phyloP scores from a whole-genome alignment of 1,140 invertebrate species.

The Rhopalosiphum maidis region DNA sequence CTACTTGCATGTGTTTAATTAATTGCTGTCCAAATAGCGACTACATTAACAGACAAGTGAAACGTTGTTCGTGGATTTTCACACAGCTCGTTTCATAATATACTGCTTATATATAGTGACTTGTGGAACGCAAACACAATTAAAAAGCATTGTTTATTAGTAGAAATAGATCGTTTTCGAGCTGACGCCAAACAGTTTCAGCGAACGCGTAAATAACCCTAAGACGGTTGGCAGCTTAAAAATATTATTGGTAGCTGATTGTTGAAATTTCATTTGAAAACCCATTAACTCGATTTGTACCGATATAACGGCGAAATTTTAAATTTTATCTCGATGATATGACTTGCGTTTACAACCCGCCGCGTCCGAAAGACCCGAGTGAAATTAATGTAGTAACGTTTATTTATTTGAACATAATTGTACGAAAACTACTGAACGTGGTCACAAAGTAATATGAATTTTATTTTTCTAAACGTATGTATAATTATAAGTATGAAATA shows the following conservation, averaged over 20 bases:
- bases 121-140: background rate
- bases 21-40: background rate
- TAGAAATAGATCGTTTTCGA: background rate
- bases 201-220: background rate
- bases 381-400: too few species aligned
- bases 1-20: background rate
- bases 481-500: background rate
- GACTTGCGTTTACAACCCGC: background rate
- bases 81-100: background rate
- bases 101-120: background rate
- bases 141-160: conserved; percentile 6
- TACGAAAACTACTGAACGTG: background rate
- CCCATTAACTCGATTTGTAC: background rate
- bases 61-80: too few species aligned
- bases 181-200: background rate
- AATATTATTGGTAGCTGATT: background rate
- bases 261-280: background rate
- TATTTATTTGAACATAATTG: background rate
- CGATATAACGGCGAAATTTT: background rate
- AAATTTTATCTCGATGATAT: background rate
- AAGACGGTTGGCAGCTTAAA: background rate
- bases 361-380: background rate
- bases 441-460: background rate
- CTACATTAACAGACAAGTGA: background rate
- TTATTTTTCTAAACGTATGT: background rate